Percentiles rank a stretch among this genome's conserved stretches.
Evolutionary conservation across 2,888 invertebrate genomes (phyloP).

Genomic region (Andrena hattorfiana): DNA sequence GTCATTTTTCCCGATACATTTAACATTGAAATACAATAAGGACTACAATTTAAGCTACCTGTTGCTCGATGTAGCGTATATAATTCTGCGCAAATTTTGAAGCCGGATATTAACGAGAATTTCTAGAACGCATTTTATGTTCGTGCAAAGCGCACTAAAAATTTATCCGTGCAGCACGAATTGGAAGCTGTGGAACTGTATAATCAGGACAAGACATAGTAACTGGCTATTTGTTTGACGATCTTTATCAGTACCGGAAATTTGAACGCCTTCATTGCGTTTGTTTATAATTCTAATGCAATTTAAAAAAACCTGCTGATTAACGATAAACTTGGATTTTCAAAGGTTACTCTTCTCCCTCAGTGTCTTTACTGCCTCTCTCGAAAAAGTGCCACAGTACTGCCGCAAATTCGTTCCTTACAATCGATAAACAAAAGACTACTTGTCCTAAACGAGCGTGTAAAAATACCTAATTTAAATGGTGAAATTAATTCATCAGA

Average conservation of each 20-base stretch:
- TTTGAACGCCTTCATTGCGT: background rate
- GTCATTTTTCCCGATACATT: too few relatives aligned
- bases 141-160: background rate
- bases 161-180: background rate
- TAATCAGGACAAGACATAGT: too few relatives aligned
- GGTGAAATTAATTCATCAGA: background rate
- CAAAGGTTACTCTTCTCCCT: conserved; percentile 24
- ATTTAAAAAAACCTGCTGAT: background rate
- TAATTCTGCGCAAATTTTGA: conserved; percentile 10
- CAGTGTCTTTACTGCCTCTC: conserved; percentile 7
- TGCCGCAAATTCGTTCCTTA: background rate
- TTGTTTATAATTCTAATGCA: background rate
- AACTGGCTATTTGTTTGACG: too few relatives aligned
- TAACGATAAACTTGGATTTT: conserved; percentile 27
- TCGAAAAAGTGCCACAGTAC: background rate
- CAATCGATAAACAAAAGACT: background rate
- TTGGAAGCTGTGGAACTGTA: too few relatives aligned
- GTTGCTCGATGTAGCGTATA: conserved; percentile 26
- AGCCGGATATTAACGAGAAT: background rate
- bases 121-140: background rate
- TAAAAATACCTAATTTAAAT: background rate
- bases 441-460: background rate
- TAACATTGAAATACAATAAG: background rate
- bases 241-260: too few relatives aligned
- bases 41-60: conserved; percentile 47